These are phyloP conservation scores for Agrotis ipsilon DNA, from an alignment of 2,888 invertebrate genomes.

Conservation along the genomic window DNA sequence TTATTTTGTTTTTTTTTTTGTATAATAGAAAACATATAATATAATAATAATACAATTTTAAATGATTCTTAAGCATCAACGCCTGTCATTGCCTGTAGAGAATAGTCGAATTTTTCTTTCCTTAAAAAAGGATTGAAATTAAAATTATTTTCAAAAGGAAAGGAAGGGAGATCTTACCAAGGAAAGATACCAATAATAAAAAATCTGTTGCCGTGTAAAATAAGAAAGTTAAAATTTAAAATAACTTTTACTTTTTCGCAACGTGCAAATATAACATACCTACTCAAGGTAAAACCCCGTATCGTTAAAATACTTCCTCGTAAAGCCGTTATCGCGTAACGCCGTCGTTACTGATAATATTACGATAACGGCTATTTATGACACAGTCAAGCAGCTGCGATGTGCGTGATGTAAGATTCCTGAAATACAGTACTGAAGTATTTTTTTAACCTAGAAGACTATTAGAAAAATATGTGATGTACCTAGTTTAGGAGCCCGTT, in stretches of 20 bases:
- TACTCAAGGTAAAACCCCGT: conserved; percentile 31
- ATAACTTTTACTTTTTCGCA: conserved; percentile 24
- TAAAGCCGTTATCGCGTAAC: conserved; percentile 37
- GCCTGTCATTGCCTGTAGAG: too few species aligned
- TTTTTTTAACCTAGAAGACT: not conserved
- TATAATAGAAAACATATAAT: too few species aligned
- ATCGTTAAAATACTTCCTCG: conserved; percentile 35
- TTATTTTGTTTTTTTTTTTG: too few species aligned
- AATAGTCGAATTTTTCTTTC: too few species aligned
- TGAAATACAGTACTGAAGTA: not conserved
- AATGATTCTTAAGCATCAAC: too few species aligned
- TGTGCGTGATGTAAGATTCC: conserved; percentile 2
- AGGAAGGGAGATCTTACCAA: too few species aligned
- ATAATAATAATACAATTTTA: too few species aligned
- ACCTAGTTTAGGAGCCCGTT: not conserved
- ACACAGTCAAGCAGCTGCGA: conserved; percentile 3
- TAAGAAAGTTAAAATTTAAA: not conserved
- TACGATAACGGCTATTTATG: conserved; percentile 19
- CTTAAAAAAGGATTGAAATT: too few species aligned
- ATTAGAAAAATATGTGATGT: not conserved
- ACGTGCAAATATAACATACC: conserved; percentile 23
- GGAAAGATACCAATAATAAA: not conserved
- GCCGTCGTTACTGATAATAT: conserved; percentile 53
- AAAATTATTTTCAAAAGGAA: not conserved
- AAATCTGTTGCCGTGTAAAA: not conserved